A percentile compares a stretch with the other conserved stretches of the same genome.
Conservation (phyloP, 2,797 vertebrate genomes). For the Galaxias olidus region DNA sequence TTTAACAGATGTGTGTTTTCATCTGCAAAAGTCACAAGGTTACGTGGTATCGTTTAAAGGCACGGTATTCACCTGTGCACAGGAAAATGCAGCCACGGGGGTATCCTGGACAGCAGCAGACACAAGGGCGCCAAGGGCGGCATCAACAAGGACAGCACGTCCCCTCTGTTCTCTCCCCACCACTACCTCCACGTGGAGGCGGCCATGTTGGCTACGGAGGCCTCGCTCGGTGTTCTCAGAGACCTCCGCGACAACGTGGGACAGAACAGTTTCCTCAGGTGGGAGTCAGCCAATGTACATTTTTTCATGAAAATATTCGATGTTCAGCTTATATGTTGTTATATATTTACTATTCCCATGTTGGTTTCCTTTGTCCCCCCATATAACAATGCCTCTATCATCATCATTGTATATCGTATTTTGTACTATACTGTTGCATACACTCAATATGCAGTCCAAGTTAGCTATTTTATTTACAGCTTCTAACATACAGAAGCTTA, state of each 20-base stretch:
- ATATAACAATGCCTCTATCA: no score
- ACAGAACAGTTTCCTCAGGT: conserved; percentile 77
- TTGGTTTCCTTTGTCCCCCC: no score
- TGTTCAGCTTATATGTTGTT: no score
- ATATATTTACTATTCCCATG: no score
- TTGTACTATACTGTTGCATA: no score
- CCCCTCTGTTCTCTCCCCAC: conserved; percentile 83
- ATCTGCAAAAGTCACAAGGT: not conserved
- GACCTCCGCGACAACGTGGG: conserved; percentile 79
- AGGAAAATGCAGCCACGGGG: conserved; percentile 91
- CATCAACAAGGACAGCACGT: conserved; percentile 88
- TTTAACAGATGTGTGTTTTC: no score
- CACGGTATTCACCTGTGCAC: conserved; percentile 13
- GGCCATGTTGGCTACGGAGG: conserved; percentile 75
- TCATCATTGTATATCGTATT: no score
- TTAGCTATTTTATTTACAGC: no score
- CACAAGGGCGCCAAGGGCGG: conserved; percentile 76
- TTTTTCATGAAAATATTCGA: no score
- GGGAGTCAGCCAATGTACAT: not conserved
- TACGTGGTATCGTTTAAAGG: not conserved
- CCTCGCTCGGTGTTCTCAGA: conserved; percentile 76
- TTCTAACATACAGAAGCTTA: no score
- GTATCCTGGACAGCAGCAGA: conserved; percentile 81
- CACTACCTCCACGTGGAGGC: conserved; percentile 81
- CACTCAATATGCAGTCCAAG: no score